Conservation (phyloP, 1,140 invertebrate genomes). For the Leptopilina clavipes region DNA sequence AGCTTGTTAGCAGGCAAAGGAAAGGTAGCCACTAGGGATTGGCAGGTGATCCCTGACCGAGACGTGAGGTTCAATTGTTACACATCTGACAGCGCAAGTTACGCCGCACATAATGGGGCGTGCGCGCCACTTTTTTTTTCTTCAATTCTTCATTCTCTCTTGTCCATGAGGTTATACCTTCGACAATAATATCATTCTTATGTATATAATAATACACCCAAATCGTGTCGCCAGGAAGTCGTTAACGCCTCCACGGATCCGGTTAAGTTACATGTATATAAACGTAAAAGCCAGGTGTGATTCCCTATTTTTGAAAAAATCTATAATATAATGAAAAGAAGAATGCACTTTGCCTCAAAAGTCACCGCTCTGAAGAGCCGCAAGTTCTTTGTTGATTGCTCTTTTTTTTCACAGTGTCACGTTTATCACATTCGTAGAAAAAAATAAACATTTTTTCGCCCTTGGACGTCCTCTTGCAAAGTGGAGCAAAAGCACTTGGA, state of each 20-base stretch:
- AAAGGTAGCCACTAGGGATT: slow-evolving; percentile 42
- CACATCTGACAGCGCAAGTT: slow-evolving; percentile 50
- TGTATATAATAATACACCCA: background rate
- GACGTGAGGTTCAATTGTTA: slow-evolving; percentile 52
- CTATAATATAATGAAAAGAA: background rate
- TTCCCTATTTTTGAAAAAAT: slow-evolving; percentile 11
- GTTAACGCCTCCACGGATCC: slow-evolving; percentile 44
- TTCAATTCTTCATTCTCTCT: slow-evolving; percentile 32
- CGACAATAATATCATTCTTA: background rate
- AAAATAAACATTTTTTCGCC: slow-evolving; percentile 24
- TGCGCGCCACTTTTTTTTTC: slow-evolving; percentile 39
- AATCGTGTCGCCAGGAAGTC: slow-evolving; percentile 39
- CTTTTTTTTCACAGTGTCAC: slow-evolving; percentile 1
- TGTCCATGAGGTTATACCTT: slow-evolving; percentile 28
- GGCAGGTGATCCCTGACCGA: slow-evolving; percentile 40
- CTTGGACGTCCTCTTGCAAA: background rate
- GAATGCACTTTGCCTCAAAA: slow-evolving; percentile 12
- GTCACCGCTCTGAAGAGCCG: slow-evolving; percentile 25
- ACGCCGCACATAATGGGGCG: slow-evolving; percentile 50
- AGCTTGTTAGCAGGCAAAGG: slow-evolving; percentile 52
- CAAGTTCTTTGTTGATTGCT: slow-evolving; percentile 12
- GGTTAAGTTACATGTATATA: background rate
- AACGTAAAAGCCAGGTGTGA: slow-evolving; percentile 46
- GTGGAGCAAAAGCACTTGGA: slow-evolving; percentile 27
- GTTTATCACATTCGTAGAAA: slow-evolving; percentile 24